Conservation (phyloP, 2,888 invertebrate species). For the Endomychus coccineus region DNA sequence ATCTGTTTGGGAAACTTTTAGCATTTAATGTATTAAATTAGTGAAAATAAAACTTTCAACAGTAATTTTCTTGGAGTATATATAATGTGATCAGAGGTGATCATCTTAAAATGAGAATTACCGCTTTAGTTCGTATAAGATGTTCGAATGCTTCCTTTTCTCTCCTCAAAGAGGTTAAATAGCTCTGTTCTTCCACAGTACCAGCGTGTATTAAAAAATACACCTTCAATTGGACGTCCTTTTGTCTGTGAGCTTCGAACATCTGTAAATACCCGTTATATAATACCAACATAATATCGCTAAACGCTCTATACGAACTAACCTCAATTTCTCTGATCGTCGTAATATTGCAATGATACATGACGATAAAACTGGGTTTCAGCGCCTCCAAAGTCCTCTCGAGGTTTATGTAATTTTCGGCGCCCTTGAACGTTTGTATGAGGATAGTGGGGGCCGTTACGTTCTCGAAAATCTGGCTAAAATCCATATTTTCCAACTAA, state of each 20-base stretch:
- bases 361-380: conserved; percentile 73
- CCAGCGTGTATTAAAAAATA: conserved; percentile 86
- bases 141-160: conserved; percentile 94
- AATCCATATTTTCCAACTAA: conserved; percentile 60
- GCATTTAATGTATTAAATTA: too few species aligned
- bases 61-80: too few species aligned
- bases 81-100: too few species aligned
- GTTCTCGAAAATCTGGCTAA: conserved; percentile 52
- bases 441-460: conserved; percentile 59
- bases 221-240: conserved; percentile 56
- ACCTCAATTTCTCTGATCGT: conserved; percentile 88
- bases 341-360: conserved; percentile 84
- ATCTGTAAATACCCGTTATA: too few species aligned
- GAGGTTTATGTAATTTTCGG: conserved; percentile 64
- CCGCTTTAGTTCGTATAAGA: conserved; percentile 86
- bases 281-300: too few species aligned
- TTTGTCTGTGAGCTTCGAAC: conserved; percentile 57
- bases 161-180: conserved; percentile 78
- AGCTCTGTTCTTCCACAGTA: conserved; percentile 96
- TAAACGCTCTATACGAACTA: too few species aligned
- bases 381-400: conserved; percentile 60
- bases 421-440: conserved; percentile 71
- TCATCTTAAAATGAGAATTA: too few species aligned
- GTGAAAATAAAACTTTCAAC: too few species aligned
- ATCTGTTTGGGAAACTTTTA: too few species aligned